Base-by-base conservation (phyloP, 2,113 vertebrate species). In the Nothobranchius kuhntae region DNA sequence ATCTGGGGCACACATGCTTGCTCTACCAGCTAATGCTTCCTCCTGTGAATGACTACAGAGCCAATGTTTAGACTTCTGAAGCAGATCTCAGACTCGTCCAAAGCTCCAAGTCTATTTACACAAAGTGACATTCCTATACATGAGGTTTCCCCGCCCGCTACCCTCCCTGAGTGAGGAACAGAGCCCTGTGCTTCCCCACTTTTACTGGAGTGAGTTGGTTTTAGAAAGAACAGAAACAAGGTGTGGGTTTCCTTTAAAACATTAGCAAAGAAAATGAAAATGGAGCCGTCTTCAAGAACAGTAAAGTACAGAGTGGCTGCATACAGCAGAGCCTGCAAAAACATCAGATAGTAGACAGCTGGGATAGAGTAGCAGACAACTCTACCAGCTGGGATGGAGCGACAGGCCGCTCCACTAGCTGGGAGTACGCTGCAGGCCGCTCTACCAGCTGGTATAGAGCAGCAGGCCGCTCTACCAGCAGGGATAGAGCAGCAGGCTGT, bases 1-100 rank as follows among this genome's bases (percentile, higher is more conserved):
- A 91, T 86, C 79, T 89, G 87, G 78, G 65, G 72, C 77, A 70
- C 88, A 91, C 81, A 91, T 92, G 89, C 87, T 85, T 87, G 84
- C 82, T 63, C 80, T 81, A 83, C 82, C 84, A 76, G 75, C 79
- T 88, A 88, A 90, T 89, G 88, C 86, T 81, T 88, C 84, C 86
- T 83, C 73, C 68, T 75, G 73, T 66, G 80, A 84, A 86, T 44
- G 71, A 75, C 77, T 78, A 74, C 65, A 63, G 75, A 81, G 78
- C 47, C 75, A 51, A 38, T 84, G 86, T 89, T 88, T 85, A 87
- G 82, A 86, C 86, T 85, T 86, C 75, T 75, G 66, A 81, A 81
- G 73, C 72, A 52, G 78, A 85, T 86, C 87, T 84, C 8, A 67
- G 57, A 75, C 77, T 70, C 50, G 84, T 87, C 78, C 75, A 87